A percentile compares a stretch with the other conserved stretches of the same genome.
phyloP scores from a whole-genome alignment of 2,797 vertebrate genomes.

The Urophycis tenuis region DNA sequence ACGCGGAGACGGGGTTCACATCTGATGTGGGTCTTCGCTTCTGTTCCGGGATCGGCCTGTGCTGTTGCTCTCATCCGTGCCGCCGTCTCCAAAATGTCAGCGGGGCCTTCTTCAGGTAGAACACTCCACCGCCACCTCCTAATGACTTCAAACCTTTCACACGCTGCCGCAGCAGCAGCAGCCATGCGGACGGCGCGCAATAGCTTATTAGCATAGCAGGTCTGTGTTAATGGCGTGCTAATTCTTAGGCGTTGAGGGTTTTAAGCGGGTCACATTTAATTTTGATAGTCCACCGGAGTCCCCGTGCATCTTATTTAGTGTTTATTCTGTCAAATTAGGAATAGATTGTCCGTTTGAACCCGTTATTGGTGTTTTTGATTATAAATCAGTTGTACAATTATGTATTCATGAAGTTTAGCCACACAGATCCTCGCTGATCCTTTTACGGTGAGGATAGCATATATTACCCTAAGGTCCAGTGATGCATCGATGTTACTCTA shows the following conservation, averaged over 20 bases:
- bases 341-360: neutral
- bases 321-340: neutral
- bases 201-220: neutral
- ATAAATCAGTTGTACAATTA: neutral
- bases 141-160: neutral
- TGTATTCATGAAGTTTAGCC: neutral
- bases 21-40: constrained; percentile 46
- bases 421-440: too few species aligned
- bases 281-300: neutral
- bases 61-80: constrained; percentile 43
- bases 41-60: constrained; percentile 50
- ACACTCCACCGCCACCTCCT: neutral
- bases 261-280: neutral
- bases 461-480: neutral
- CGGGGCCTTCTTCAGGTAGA: constrained; percentile 2
- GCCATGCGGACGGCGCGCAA: neutral
- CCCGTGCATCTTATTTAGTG: too few species aligned
- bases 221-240: too few species aligned
- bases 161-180: neutral
- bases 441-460: neutral
- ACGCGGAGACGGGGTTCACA: constrained; percentile 52
- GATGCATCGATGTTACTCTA: neutral
- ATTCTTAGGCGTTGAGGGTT: too few species aligned
- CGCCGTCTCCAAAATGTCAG: constrained; percentile 41
- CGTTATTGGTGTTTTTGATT: neutral